Percentiles rank a stretch among this genome's conserved stretches.
Conservation (phyloP, 2,888 invertebrate species). For the Aphelenchoides bicaudatus region DNA sequence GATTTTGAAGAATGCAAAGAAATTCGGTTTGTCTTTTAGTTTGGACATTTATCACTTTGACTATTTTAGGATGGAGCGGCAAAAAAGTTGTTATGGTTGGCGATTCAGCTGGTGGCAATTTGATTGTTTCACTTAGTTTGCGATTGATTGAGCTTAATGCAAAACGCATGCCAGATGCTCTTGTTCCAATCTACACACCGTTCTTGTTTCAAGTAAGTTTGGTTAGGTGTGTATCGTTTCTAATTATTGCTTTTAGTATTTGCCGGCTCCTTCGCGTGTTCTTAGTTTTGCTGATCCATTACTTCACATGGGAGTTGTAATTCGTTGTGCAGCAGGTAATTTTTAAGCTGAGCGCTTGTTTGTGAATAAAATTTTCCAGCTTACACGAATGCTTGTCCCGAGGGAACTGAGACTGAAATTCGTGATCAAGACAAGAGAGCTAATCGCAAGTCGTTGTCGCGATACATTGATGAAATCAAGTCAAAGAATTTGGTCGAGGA, state of each 20-base stretch:
- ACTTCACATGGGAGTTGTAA: slow-evolving; percentile 76
- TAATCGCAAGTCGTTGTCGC: slow-evolving; percentile 51
- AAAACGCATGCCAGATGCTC: slow-evolving; percentile 76
- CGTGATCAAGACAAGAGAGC: no score
- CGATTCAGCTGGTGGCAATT: slow-evolving; percentile 93
- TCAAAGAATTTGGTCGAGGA: neutral
- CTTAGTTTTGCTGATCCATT: slow-evolving; percentile 89
- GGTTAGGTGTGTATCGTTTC: neutral
- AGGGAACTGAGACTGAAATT: slow-evolving; percentile 7
- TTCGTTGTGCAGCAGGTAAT: slow-evolving; percentile 63
- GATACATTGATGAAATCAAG: slow-evolving; percentile 55
- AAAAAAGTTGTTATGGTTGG: slow-evolving; percentile 69
- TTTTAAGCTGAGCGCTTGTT: slow-evolving; percentile 3
- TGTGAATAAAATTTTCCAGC: no score
- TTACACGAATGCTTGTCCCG: slow-evolving; percentile 49
- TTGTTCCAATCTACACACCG: slow-evolving; percentile 82
- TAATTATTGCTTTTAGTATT: slow-evolving; percentile 70
- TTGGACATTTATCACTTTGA: no score
- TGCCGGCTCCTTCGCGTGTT: slow-evolving; percentile 85
- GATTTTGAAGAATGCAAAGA: slow-evolving; percentile 76
- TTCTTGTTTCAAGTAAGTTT: slow-evolving; percentile 70
- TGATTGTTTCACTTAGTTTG: slow-evolving; percentile 75
- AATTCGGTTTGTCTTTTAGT: slow-evolving; percentile 59
- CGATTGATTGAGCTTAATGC: slow-evolving; percentile 73
- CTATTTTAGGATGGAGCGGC: slow-evolving; percentile 65